Evolutionary conservation across 2,888 invertebrate species (phyloP), one percentile per base, ranked within the genome.

Genomic region (Caenorhabditis sp.): DNA sequence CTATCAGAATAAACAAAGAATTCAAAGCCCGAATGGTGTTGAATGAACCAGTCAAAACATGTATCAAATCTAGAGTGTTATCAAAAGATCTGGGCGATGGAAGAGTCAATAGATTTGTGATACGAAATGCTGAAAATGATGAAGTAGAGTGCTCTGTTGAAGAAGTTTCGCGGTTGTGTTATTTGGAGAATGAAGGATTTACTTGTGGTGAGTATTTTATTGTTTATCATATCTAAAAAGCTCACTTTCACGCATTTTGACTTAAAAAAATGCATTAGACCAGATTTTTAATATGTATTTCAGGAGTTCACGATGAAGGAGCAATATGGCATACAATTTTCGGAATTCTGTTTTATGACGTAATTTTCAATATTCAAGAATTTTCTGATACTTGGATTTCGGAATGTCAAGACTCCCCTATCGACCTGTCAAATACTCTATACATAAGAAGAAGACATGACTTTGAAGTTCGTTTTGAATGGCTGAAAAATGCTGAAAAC

Each of bases 291-390:
- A 53, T n/a, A 43, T 31, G 54, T 31, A 27, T 63, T 69, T 36
- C 43, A 76, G 79, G 81, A 8, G 66, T 82, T 5, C 80, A 80
- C 56, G 76, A 72, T 43, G 85, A 85, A 72, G 84, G 83, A 17
- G 63, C 71, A 20, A 68, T 75, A 21, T 85, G 85, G 84, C 85
- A 84, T 61, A 79, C 82, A 0, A 50, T 78, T 10, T 81, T 82
- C 62, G 85, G 83, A 10, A 66, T 81, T 10, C 67, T 81, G 59
- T 84, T 78, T 67, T 80, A 77, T 53, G 82, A 83, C 53, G 65
- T 83, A 53, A 80, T 84, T 54, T 84, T 80, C 61, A 73, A 75
- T 38, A 65, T 43, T 3, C 54, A 59, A 26, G 49, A 59, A 20
- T 17, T 27, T 43, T 49, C 56, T 5, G 27, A 69, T 21, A 26